Evolutionary conservation across 2,797 vertebrate species (phyloP).

Genomic region (Mallotus villosus): DNA sequence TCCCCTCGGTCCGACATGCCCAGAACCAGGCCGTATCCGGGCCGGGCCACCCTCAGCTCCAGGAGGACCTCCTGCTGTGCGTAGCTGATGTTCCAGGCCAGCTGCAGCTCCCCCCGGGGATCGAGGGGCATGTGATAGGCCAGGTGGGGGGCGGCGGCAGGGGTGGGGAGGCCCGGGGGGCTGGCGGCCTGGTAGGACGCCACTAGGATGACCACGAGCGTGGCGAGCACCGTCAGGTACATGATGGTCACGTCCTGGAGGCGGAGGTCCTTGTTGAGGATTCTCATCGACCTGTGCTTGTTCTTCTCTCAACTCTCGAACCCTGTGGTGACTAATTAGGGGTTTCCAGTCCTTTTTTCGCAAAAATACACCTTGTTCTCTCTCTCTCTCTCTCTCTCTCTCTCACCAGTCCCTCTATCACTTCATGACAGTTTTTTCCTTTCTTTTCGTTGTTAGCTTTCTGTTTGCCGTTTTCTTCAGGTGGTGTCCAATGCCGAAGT

Average conservation of each 20-base stretch:
- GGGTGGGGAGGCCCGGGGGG: constrained; percentile 67
- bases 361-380: too few species aligned
- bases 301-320: neutral
- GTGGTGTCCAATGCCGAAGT: too few species aligned
- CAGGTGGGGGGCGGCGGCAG: constrained; percentile 61
- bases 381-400: too few species aligned
- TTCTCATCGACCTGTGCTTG: constrained; percentile 47
- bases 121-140: constrained; percentile 86
- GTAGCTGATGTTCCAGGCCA: constrained; percentile 94
- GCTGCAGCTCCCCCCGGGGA: constrained; percentile 77
- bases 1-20: constrained; percentile 93
- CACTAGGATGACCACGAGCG: constrained; percentile 88
- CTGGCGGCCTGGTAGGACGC: constrained; percentile 80
- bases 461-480: too few species aligned
- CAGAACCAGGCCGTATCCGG: constrained; percentile 80
- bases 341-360: too few species aligned
- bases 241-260: constrained; percentile 84
- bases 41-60: constrained; percentile 74
- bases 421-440: too few species aligned
- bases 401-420: too few species aligned
- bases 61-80: constrained; percentile 76
- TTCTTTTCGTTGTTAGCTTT: too few species aligned
- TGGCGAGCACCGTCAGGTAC: constrained; percentile 84
- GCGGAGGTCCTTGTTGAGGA: constrained; percentile 74
- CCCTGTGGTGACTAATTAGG: neutral